A percentile compares a stretch with the other conserved stretches of the same genome.
These are phyloP conservation scores for Coecobrya sp. DNA, from an alignment of 2,888 invertebrate genomes.

Conservation along the genomic window DNA sequence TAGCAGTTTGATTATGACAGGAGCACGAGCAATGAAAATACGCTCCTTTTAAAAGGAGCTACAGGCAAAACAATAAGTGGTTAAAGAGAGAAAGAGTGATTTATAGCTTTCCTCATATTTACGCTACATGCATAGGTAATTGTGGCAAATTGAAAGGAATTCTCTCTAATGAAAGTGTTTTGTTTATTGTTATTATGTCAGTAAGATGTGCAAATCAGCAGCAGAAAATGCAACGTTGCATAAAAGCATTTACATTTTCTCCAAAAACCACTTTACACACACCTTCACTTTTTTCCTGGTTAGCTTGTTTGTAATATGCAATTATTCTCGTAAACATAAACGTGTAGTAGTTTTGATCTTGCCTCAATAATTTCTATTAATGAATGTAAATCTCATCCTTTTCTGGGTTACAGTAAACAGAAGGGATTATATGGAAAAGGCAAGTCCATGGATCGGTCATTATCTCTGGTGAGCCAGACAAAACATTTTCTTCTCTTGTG, in stretches of 20 bases:
- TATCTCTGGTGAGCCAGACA: conserved; percentile 26
- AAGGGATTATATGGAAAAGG: neutral
- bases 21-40: neutral
- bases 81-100: conserved; percentile 35
- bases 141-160: conserved; percentile 1
- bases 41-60: neutral
- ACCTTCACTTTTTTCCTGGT: too few species aligned
- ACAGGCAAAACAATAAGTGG: conserved; percentile 13
- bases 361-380: neutral
- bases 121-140: conserved; percentile 1
- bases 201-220: neutral
- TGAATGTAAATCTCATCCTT: neutral
- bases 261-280: neutral
- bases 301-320: too few species aligned
- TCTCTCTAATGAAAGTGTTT: neutral
- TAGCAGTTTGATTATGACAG: neutral
- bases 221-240: neutral
- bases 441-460: conserved; percentile 3
- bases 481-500: conserved; percentile 20
- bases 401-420: neutral
- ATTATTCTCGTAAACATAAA: too few species aligned
- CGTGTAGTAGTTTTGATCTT: too few species aligned
- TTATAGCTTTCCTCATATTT: conserved; percentile 26
- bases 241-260: neutral
- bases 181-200: neutral